Percentiles rank a stretch among this genome's conserved stretches.
Conservation (phyloP, 2,113 vertebrate genomes). For the Aptenodytes patagonicus region DNA sequence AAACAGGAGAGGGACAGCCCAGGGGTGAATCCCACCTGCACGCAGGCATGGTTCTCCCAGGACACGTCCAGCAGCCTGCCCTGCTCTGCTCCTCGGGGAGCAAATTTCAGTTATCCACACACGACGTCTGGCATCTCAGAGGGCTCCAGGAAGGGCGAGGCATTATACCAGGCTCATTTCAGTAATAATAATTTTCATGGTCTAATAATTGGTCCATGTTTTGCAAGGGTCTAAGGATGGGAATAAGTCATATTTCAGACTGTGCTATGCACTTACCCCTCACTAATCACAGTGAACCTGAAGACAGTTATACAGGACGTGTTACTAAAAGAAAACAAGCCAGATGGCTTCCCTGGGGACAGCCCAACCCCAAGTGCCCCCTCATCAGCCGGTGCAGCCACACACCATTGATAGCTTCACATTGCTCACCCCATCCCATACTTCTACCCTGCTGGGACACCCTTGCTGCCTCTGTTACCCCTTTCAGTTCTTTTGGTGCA, state of each 20-base stretch:
- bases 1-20: neutral
- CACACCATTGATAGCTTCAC: neutral
- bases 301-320: neutral
- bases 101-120: neutral
- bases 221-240: neutral
- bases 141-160: neutral
- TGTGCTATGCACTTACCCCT: neutral
- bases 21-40: neutral
- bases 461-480: neutral
- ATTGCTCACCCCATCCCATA: neutral
- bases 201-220: neutral
- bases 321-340: neutral
- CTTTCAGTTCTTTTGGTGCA: neutral
- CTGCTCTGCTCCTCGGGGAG: neutral
- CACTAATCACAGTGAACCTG: neutral
- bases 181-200: neutral
- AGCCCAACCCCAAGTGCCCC: neutral
- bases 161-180: neutral
- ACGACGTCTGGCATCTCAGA: neutral
- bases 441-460: neutral
- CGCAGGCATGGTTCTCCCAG: rapidly evolving
- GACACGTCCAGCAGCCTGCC: neutral
- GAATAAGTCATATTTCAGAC: neutral
- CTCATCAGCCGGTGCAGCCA: neutral
- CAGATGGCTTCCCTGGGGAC: neutral